Evolutionary conservation across 2,113 vertebrate genomes (phyloP).

Genomic region (Cnemophilus loriae): DNA sequence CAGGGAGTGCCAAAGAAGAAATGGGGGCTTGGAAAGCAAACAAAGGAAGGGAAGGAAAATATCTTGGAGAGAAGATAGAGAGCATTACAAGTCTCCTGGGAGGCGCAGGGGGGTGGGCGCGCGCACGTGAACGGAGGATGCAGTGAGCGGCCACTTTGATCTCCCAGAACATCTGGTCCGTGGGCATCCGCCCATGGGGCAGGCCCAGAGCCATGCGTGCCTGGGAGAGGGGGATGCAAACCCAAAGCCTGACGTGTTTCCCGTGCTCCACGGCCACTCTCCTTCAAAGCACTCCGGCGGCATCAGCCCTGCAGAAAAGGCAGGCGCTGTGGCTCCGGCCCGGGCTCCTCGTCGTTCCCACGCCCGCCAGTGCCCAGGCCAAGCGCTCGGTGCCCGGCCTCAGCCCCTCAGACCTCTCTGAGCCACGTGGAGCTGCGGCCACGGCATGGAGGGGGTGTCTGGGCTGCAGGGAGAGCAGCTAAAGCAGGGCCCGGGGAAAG

Average conservation of each 20-base stretch:
- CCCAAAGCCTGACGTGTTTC: neutral
- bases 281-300: neutral
- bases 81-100: neutral
- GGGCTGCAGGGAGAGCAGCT: neutral
- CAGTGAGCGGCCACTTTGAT: slow-evolving; percentile 1
- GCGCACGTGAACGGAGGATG: neutral
- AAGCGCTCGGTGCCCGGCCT: accelerated
- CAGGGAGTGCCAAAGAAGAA: neutral
- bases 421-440: accelerated
- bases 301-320: neutral
- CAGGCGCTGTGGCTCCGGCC: accelerated
- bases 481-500: neutral
- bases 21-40: neutral
- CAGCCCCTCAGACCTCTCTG: accelerated
- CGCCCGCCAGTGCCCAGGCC: accelerated
- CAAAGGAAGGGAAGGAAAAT: slow-evolving; percentile 22
- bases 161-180: slow-evolving; percentile 22
- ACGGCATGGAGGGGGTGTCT: accelerated
- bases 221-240: neutral
- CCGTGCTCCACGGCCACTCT: neutral
- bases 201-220: neutral
- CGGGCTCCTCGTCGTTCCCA: accelerated
- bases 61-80: slow-evolving; percentile 19
- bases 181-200: neutral
- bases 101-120: accelerated